Base-by-base conservation (phyloP, 2,797 vertebrate species). In the Hylomyscus alleni region DNA sequence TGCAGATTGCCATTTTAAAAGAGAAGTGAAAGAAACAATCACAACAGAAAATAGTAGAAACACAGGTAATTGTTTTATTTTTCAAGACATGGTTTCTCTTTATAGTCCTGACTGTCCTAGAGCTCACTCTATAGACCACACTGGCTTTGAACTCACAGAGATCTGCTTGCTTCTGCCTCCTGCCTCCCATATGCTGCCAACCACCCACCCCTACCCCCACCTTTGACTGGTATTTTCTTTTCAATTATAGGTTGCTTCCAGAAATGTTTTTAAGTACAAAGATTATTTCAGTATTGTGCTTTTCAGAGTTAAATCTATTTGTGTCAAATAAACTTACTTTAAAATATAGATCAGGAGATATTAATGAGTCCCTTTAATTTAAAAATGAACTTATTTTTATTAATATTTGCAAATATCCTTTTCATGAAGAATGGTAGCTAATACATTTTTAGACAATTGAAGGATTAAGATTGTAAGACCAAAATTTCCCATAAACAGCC, bases 201-300 rank as follows among this genome's bases (percentile, higher is more conserved):
- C 37, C 10, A 40, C 20, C 37, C 10, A 40, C 20, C 2, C n/a
- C 37, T 20, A 26, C 72, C 37, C 15, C 37, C 22, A 44, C 73
- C 22, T 26, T 26, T 6, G 15, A 37, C 72, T 40, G 67, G 24
- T 19, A 96, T 97, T 97, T 98, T 98, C 93, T 98, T 98, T 97
- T 97, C 93, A 90, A 72, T 95, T 96, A 97, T 89, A 96, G 96
- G 89, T 98, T 97, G 96, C 94, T 98, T 98, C 94, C 87, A 95
- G 97, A 96, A 97, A 92, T 98, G 94, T 98, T 98, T 98, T 99
- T 99, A 99, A 99, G 99, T 99, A 99, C 99, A 99, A 99, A 99
- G 99, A 99, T 99, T 99, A 99, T 99, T 99, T 99, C 99, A 99
- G 99, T 99, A 99, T 99, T 99, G 99, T 99, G 99, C 99, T 99